phyloP scores from a whole-genome alignment of 2,113 vertebrate genomes.

The Syrrhaptes paradoxus region DNA sequence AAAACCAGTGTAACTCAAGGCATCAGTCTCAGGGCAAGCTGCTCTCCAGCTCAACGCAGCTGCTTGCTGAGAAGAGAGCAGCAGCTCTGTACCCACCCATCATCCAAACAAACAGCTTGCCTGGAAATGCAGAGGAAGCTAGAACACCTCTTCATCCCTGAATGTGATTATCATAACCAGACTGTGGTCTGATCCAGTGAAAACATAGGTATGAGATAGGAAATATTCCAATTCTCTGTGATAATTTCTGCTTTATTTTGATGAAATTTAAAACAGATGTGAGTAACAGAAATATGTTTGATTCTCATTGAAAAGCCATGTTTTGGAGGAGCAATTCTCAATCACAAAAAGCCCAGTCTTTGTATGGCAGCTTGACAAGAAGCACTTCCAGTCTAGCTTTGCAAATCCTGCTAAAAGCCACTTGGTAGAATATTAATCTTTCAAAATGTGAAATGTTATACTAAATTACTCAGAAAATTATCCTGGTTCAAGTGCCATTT shows the following conservation, averaged over 20 bases:
- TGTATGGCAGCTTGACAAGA: conserved; percentile 3
- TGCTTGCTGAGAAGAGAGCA: not conserved
- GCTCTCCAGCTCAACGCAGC: not conserved
- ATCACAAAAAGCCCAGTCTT: not conserved
- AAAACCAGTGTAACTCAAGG: no score
- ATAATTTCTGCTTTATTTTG: not conserved
- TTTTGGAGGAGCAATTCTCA: not conserved
- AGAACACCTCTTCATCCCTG: not conserved
- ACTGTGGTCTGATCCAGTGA: not conserved
- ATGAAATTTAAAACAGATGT: not conserved
- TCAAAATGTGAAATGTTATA: not conserved
- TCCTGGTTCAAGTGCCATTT: not conserved
- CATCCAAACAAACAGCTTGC: not conserved
- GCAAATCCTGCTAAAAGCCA: not conserved
- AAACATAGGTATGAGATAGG: not conserved
- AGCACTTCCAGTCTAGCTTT: not conserved
- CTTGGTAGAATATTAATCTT: not conserved
- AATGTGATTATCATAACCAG: not conserved
- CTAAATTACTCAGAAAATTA: not conserved
- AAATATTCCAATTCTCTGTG: not conserved
- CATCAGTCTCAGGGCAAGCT: not conserved
- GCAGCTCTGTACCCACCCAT: not conserved
- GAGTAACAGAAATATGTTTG: not conserved
- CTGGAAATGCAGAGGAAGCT: not conserved
- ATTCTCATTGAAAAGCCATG: not conserved